Conservation (phyloP, 2,797 vertebrate genomes). For the Enteromius fasciolatus region DNA sequence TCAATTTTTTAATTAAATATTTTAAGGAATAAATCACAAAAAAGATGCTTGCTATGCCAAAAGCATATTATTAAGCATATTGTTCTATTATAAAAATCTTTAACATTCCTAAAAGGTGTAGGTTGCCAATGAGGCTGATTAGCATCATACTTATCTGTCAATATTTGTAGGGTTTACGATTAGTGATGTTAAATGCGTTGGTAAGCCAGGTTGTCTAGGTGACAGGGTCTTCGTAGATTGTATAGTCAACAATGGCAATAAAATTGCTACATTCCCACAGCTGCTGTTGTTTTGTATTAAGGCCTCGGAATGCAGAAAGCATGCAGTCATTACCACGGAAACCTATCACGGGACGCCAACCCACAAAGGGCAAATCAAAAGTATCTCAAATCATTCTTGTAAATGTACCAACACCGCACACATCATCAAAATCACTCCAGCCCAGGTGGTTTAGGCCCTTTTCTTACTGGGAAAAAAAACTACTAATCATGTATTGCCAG, state of each 20-base stretch:
- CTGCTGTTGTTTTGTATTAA: slow-evolving; percentile 45
- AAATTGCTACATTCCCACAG: slow-evolving; percentile 51
- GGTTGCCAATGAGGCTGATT: neutral
- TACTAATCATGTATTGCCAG: slow-evolving; percentile 28
- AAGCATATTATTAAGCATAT: neutral
- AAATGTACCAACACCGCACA: slow-evolving; percentile 11
- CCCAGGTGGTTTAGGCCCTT: slow-evolving; percentile 18
- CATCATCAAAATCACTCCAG: slow-evolving; percentile 31
- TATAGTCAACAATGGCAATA: slow-evolving; percentile 54
- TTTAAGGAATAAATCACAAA: neutral
- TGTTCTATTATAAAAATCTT: neutral
- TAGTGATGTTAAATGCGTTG: slow-evolving; percentile 43
- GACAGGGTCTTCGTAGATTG: slow-evolving; percentile 32
- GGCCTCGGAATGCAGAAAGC: slow-evolving; percentile 48
- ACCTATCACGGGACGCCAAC: slow-evolving; percentile 42
- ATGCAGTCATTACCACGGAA: slow-evolving; percentile 52
- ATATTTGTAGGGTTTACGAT: slow-evolving; percentile 58
- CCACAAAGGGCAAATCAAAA: slow-evolving; percentile 32
- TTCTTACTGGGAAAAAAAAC: slow-evolving; percentile 13
- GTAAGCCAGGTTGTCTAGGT: slow-evolving; percentile 44
- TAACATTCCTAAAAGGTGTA: slow-evolving; percentile 18
- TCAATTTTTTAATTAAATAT: neutral
- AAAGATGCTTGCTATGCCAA: neutral
- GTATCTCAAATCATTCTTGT: slow-evolving; percentile 24
- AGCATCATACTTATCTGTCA: slow-evolving; percentile 16